Conservation (phyloP, 2,888 invertebrate genomes). For the Adelognathus sp. region DNA sequence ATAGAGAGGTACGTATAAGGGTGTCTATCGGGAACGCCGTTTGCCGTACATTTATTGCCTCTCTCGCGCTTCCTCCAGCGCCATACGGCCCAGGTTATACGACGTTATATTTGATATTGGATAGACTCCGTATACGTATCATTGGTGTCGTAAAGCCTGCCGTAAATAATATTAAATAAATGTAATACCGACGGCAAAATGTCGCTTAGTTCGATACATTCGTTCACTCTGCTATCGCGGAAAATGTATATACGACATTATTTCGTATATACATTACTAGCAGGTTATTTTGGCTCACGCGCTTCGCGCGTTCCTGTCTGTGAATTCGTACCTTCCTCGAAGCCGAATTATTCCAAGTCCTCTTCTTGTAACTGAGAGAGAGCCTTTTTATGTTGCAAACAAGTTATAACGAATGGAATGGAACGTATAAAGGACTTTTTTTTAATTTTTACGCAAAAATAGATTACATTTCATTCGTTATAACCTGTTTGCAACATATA, state of each 20-base stretch:
- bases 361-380: no score
- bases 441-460: slow-evolving; percentile 23
- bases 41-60: slow-evolving; percentile 80
- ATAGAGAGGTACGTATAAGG: slow-evolving; percentile 63
- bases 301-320: no score
- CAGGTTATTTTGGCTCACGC: no score
- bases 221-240: slow-evolving; percentile 35
- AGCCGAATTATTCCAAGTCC: no score
- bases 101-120: slow-evolving; percentile 81
- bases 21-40: slow-evolving; percentile 79
- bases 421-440: no score
- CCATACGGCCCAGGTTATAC: slow-evolving; percentile 75
- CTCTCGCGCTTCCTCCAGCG: slow-evolving; percentile 68
- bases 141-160: slow-evolving; percentile 79
- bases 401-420: no score
- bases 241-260: slow-evolving; percentile 33
- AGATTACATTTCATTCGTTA: not conserved
- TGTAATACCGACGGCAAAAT: slow-evolving; percentile 78
- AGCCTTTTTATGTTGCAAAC: no score
- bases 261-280: slow-evolving; percentile 44
- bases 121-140: slow-evolving; percentile 80
- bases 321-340: no score
- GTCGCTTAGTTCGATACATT: slow-evolving; percentile 72
- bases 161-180: slow-evolving; percentile 81
- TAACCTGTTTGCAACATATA: no score